These are phyloP conservation scores for Panagrolaimus sp. DNA, from an alignment of 1,140 invertebrate genomes.

Conservation along the genomic window DNA sequence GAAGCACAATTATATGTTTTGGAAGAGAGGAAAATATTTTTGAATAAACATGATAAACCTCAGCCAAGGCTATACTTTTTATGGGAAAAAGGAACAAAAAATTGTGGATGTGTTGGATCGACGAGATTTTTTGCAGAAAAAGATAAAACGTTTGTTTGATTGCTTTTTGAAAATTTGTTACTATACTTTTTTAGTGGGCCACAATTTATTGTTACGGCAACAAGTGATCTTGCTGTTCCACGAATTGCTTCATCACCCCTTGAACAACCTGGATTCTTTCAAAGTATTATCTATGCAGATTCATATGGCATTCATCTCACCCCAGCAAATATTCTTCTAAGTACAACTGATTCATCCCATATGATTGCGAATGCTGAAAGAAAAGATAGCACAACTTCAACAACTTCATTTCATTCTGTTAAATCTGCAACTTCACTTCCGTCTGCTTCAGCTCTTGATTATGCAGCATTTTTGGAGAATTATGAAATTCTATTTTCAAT, in stretches of 20 bases:
- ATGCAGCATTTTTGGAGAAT: slow-evolving; percentile 17
- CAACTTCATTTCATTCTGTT: slow-evolving; percentile 44
- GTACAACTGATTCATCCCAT: neutral
- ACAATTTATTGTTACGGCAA: neutral
- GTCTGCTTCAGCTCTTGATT: neutral
- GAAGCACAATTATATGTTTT: slow-evolving; percentile 58
- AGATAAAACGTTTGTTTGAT: too few relatives aligned
- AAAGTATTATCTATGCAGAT: slow-evolving; percentile 40
- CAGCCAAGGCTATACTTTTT: slow-evolving; percentile 87
- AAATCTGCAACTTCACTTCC: neutral
- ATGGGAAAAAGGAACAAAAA: slow-evolving; percentile 69
- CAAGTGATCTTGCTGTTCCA: slow-evolving; percentile 25
- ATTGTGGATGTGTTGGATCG: slow-evolving; percentile 89
- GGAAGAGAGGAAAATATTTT: slow-evolving; percentile 65
- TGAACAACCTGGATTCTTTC: slow-evolving; percentile 36
- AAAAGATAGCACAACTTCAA: neutral
- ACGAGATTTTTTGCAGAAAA: slow-evolving; percentile 76
- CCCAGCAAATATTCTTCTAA: neutral
- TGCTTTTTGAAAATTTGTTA: too few relatives aligned
- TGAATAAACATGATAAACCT: slow-evolving; percentile 79
- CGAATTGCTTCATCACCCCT: slow-evolving; percentile 13
- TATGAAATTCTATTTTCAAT: slow-evolving; percentile 6
- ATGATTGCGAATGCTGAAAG: neutral
- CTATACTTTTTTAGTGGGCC: neutral
- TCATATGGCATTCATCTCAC: neutral